A percentile compares a stretch with the other conserved stretches of the same genome.
phyloP scores from a whole-genome alignment of 2,113 vertebrate species.

The Turdus rufiventris region DNA sequence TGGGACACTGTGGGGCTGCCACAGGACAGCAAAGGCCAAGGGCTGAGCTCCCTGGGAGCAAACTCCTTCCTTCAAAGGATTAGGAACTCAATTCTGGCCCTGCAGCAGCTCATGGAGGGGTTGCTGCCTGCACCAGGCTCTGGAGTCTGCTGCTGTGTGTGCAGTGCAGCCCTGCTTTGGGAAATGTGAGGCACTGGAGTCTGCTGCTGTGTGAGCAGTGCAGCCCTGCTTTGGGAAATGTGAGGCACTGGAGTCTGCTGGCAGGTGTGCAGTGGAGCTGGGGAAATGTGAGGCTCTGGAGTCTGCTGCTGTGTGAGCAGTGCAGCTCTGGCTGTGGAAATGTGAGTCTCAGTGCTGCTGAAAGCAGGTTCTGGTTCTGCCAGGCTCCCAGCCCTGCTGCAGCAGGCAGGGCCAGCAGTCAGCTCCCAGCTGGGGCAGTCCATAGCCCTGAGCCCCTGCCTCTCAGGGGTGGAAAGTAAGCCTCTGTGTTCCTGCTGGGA shows the following conservation, averaged over 20 bases:
- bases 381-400: fast-evolving
- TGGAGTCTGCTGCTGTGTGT: background rate
- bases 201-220: background rate
- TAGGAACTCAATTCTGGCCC: background rate
- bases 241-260: fast-evolving
- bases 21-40: background rate
- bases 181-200: background rate
- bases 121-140: background rate
- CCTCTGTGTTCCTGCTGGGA: background rate
- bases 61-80: background rate
- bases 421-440: background rate
- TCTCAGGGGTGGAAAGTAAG: background rate
- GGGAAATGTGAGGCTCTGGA: too few relatives aligned
- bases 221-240: background rate
- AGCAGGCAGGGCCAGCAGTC: background rate
- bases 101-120: background rate
- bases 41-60: background rate
- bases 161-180: background rate
- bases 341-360: fast-evolving
- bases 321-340: background rate
- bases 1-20: background rate
- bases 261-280: background rate
- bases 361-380: background rate
- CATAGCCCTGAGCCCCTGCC: background rate
- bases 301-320: background rate